Evolutionary conservation across 2,797 vertebrate species (phyloP), one percentile per base, ranked within the genome.

Genomic region (Emys orbicularis): DNA sequence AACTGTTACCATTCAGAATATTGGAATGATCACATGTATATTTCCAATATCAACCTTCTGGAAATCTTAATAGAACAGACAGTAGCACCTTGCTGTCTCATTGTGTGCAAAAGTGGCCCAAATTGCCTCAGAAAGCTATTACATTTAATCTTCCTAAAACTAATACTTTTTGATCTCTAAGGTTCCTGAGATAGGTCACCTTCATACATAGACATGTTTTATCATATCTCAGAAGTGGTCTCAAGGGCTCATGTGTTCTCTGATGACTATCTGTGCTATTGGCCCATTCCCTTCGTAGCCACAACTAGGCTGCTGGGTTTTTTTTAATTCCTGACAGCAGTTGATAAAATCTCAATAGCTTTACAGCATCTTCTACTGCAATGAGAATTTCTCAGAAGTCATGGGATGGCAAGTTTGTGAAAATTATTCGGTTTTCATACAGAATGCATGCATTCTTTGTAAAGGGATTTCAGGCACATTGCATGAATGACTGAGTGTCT

Each of bases 61-160:
- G 83, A 85, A 97, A 86, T 86, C n/a, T 90, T 95, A 96, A 95
- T 59, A 94, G 79, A 96, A 94, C 52, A 87, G 79, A 95, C 79
- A 94, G 91, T 92, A 96, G 52, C 85, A 86, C 68, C 80, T 94
- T 95, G 81, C 80, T 94, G 82, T 93, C 90, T 97, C 85, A 90
- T 96, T 92, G 65, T 93, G 47, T 96, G 91, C 84, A 94, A 37
- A 61, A 79, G 79, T 83, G 44, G 49, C 61, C 97, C 50, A 96
- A 90, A 96, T 87, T 95, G 92, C 90, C 96, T 96, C 72, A 95
- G 89, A 95, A 97, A 97, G 94, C 91, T 97, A 89, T 97, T 96
- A 95, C 95, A 93, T 95, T 94, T 96, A 85, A 97, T 97, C 95
- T 97, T 96, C 94, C 72, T 56, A 94, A 97, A 97, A 90, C 56